Conservation (phyloP, 2,113 vertebrate species). For the Sinocyclocheilus anshuiensis region DNA sequence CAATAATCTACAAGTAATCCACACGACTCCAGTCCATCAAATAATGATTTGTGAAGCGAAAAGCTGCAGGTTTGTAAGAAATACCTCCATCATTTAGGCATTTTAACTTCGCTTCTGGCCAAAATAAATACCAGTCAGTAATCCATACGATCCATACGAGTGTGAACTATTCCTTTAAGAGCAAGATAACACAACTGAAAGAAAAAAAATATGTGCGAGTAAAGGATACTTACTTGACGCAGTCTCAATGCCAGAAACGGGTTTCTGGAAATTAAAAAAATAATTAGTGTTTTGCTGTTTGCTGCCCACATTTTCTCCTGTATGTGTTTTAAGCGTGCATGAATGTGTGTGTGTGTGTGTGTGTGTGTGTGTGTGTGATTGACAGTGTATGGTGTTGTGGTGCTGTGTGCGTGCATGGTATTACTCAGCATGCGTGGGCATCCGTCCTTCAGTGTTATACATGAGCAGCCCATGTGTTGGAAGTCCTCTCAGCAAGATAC, state of each 20-base stretch:
- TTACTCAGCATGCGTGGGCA: conserved; percentile 48
- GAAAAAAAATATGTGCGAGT: background rate
- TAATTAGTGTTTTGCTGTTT: background rate
- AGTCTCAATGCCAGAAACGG: background rate
- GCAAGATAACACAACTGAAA: background rate
- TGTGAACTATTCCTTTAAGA: background rate
- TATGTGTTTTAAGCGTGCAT: conserved; percentile 31
- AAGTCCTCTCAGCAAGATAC: conserved; percentile 39
- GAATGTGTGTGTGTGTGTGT: conserved; percentile 19
- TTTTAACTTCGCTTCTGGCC: too few relatives aligned
- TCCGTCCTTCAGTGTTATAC: conserved; percentile 41
- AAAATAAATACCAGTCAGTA: too few relatives aligned
- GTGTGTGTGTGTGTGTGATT: conserved; percentile 8
- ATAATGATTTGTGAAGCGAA: too few relatives aligned
- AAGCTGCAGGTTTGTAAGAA: too few relatives aligned
- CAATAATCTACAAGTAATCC: too few relatives aligned
- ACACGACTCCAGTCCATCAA: too few relatives aligned
- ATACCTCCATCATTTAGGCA: too few relatives aligned
- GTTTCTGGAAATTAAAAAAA: conserved; percentile 18
- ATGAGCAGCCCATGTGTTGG: conserved; percentile 39
- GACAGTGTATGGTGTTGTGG: conserved; percentile 8
- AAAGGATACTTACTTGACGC: background rate
- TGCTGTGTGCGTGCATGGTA: conserved; percentile 32
- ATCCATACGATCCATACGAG: too few relatives aligned
- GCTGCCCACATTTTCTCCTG: conserved; percentile 4